Base-by-base conservation (phyloP, 1,140 invertebrate genomes). In the Meloidogyne floridensis region DNA sequence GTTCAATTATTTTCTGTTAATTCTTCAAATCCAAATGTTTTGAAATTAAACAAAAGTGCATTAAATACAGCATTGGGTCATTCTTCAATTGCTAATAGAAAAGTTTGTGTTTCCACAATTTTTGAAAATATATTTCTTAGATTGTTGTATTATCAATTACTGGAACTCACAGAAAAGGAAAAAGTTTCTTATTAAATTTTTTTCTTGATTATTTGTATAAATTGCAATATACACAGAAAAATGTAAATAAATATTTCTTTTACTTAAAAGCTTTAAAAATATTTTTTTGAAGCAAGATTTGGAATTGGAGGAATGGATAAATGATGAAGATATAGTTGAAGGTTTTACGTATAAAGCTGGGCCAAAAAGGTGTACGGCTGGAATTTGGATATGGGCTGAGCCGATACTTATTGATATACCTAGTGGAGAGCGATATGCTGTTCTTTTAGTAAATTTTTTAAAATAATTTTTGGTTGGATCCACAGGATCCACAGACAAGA, bases 101-200 rank as follows among this genome's bases (percentile, higher is more conserved):
- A 86, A 69, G 85, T 87, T 65, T 20, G 13, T 78, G 6, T 11
- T 65, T 81, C 20, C 32, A 11, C 32, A 72, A 32, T 72, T 13
- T 42, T 72, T 72, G n/a, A 6, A 56, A 82, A 73, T 83, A 51
- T 65, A 53, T n/a, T 71, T 32, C 73, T 59, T 71, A 93, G 80
- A 93, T 96, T 5, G 95, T 96, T 51, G 94, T 99, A 56, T 93
- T 99, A 0, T 98, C 96, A 11, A 96, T 99, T 53, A 93, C 93
- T 56, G 98, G 97, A 80, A 96, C 96, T 56, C 99, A 99, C 91
- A 92, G 97, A 10, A 99, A 99, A 92, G 97, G 97, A 84, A 96
- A 96, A 91, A 95, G 94, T 53, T 96, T 96, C 91, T 91, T 96
- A 53, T 91, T 96, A 0, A 94, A 98, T 91, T 97, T 97, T 91